A percentile compares a stretch with the other conserved stretches of the same genome.
These are phyloP conservation scores for Megalops cyprinoides DNA, from an alignment of 2,797 vertebrate species.

Conservation along the genomic window DNA sequence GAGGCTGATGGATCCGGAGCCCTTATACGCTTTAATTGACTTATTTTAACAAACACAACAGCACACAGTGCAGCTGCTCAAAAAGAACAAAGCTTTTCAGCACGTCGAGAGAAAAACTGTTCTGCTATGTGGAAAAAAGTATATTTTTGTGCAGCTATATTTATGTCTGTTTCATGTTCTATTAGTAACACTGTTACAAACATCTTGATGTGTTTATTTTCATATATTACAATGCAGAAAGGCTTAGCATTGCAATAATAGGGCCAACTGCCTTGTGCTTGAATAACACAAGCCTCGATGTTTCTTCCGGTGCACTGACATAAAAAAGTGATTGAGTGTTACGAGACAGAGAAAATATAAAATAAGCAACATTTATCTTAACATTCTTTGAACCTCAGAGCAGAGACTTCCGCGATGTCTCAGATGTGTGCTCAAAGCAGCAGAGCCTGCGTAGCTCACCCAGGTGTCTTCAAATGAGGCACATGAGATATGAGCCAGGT, in stretches of 20 bases:
- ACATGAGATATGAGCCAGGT: no score
- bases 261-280: background rate
- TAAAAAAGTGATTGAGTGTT: no score
- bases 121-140: constrained; percentile 14
- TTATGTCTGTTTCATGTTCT: constrained; percentile 33
- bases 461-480: no score
- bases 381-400: no score
- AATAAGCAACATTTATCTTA: constrained; percentile 24
- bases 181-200: constrained; percentile 22
- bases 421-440: no score
- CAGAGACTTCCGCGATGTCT: no score
- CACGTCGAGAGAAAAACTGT: background rate
- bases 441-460: no score
- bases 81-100: constrained; percentile 8
- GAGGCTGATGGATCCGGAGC: background rate
- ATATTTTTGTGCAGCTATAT: constrained; percentile 21
- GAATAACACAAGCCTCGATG: no score
- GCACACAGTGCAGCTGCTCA: background rate
- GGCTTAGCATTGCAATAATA: constrained; percentile 17
- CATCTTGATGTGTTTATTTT: constrained; percentile 34
- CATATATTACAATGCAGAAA: constrained; percentile 20
- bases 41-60: background rate
- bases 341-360: no score
- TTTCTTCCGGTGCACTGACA: no score
- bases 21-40: background rate